phyloP scores from a whole-genome alignment of 2,888 invertebrate species.

The Adineta ricciae region DNA sequence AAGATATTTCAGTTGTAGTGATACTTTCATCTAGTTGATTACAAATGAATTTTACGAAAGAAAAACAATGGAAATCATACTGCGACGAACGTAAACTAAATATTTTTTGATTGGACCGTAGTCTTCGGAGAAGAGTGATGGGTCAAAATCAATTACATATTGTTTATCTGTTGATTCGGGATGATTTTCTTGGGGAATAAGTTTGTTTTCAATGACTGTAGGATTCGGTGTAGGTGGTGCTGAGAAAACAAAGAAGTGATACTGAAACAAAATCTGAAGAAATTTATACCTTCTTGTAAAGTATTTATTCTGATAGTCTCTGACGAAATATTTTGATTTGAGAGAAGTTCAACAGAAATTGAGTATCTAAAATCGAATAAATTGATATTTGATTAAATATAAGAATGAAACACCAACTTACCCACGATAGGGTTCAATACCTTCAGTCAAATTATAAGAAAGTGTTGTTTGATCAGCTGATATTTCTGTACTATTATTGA shows the following conservation, averaged over 20 bases:
- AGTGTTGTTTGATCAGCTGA: background rate
- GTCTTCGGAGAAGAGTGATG: background rate
- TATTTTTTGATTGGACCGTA: background rate
- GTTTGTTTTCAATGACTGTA: background rate
- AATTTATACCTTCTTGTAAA: background rate
- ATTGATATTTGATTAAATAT: background rate
- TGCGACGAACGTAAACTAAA: background rate
- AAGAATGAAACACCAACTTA: background rate
- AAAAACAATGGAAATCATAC: background rate
- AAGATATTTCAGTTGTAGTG: background rate
- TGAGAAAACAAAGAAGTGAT: background rate
- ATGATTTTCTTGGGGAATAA: background rate
- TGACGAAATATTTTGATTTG: background rate
- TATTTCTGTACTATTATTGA: background rate
- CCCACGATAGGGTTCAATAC: background rate
- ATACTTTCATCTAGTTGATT: background rate
- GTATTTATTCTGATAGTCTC: background rate
- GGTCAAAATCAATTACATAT: background rate
- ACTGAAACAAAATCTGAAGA: background rate
- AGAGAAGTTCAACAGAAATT: background rate
- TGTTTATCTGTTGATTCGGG: background rate
- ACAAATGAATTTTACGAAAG: background rate
- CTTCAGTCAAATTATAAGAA: background rate
- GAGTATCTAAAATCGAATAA: background rate
- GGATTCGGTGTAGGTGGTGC: background rate